Evolutionary conservation across 1,140 invertebrate genomes (phyloP), one percentile per base, ranked within the genome.

Genomic region (Leptinotarsa defecta): DNA sequence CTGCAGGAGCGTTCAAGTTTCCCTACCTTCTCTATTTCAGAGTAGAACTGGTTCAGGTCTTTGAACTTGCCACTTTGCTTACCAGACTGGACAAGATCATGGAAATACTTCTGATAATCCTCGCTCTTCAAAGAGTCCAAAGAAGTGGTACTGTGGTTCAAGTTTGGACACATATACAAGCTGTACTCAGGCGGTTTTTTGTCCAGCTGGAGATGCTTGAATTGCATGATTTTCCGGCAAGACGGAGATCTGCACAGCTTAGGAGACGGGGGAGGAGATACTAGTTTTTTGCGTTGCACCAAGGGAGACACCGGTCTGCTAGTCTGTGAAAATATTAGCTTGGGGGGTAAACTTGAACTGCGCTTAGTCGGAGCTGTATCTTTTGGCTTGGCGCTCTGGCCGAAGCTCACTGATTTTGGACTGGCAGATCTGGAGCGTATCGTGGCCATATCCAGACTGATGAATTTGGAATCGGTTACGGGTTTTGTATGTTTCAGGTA

Each of bases 21-120:
- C 1, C 91, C 92, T 65, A 97, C 91, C 82, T 94, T 90, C 85
- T 97, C 96, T 52, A 98, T 88, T 77, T 92, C 95, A 43, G 91
- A 88, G 84, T 96, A 98, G 84, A 97, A 94, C 64, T 93, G 91
- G 83, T 94, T 92, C 6, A 98, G 87, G 75, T 96, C 94, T 74
- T 92, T 91, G 85, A 98, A 98, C 68, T 93, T 90, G 74, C 93
- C 91, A 1, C 93, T 95, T 82, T 91, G 92, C 63, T 89, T 89
- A 79, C 90, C 90, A 1, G 90, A 91, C 83, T 95, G 92, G 74
- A 93, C 85, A 74, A 93, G 86, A 76, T 94, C 93, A 3, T 90
- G 81, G 49, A 94, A 88, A 78, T 94, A 94, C 71, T 89, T 89
- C 77, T 91, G 90, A 82, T 93, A 93, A 71, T 93, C 88, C 4